Evolutionary conservation across 2,888 invertebrate genomes (phyloP), one percentile per base, ranked within the genome.

Genomic region (Hydrotaea diabolus): DNA sequence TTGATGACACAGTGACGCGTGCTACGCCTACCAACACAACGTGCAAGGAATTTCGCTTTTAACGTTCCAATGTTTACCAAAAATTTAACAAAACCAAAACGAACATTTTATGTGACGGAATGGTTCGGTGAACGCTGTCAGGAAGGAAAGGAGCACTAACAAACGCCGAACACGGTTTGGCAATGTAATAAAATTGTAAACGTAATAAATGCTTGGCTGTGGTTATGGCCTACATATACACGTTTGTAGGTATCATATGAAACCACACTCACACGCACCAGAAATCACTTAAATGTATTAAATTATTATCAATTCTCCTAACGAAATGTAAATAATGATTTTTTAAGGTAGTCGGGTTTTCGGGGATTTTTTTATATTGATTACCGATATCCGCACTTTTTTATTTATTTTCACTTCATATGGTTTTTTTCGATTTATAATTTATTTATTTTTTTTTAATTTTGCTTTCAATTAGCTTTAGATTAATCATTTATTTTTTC

Each of bases 1-100:
- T 43, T 46, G 75, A 75, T 49, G 73, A 66, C 43, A 85, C 73
- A 53, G 59, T 62, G 23, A 39, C 46, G 81, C 78, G 57, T 79
- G 73, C 64, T 62, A 82, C 55, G 59, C 76, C 62, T 74, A 74
- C 55, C 26, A 59, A 79, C 31, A 36, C 72, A 59, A 85, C 79
- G 79, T 79, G 79, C 43, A 19, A 55, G 7, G 79, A 85, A 79
- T 82, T 64, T 75, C 55, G 26, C 9, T 39, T 43, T 7, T 39
- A 43, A 46, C 19, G 13, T 23, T 21, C 21, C 39, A 69, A 69
- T 69, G 46, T 69, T 69, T 69, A 69, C 46, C 69, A 69, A 46
- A 43, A 66, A 66, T 66, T 17, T 13, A 21, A 43, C 36, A 66
- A 66, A 69, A 46, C 66, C 39, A 21, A 46, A 43, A 69, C 46